These are phyloP conservation scores for Drosophila mimica DNA, from an alignment of 2,888 invertebrate species.

Conservation along the genomic window DNA sequence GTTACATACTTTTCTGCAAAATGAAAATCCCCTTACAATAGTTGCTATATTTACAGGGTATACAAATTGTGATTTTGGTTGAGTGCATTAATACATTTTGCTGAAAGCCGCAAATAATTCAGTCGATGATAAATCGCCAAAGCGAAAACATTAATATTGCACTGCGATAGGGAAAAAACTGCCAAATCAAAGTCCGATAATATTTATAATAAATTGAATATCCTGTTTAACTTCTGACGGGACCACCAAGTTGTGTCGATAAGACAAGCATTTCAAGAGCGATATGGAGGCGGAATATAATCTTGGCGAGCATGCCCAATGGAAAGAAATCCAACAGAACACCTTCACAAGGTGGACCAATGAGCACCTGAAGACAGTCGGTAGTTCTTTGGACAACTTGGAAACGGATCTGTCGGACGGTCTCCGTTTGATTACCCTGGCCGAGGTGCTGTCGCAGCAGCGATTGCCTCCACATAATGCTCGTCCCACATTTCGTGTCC, in stretches of 20 bases:
- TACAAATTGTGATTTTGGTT: background rate
- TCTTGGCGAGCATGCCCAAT: constrained; percentile 94
- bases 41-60: constrained; percentile 6
- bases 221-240: constrained; percentile 36
- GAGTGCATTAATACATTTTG: background rate
- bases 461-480: constrained; percentile 93
- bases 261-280: constrained; percentile 87
- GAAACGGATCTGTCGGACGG: constrained; percentile 95
- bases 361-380: constrained; percentile 93
- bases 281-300: constrained; percentile 92
- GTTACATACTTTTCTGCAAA: background rate
- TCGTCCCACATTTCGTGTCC: constrained; percentile 93
- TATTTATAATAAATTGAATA: background rate
- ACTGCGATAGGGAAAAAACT: background rate
- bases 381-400: constrained; percentile 91
- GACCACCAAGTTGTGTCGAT: constrained; percentile 53
- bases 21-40: background rate
- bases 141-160: constrained; percentile 10
- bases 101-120: background rate
- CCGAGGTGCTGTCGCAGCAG: constrained; percentile 93
- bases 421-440: constrained; percentile 89
- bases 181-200: background rate
- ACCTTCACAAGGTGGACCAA: constrained; percentile 97
- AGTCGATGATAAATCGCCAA: constrained; percentile 11
- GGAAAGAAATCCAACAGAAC: constrained; percentile 97